phyloP scores from a whole-genome alignment of 2,113 vertebrate genomes.

The Gymnogyps californianus region DNA sequence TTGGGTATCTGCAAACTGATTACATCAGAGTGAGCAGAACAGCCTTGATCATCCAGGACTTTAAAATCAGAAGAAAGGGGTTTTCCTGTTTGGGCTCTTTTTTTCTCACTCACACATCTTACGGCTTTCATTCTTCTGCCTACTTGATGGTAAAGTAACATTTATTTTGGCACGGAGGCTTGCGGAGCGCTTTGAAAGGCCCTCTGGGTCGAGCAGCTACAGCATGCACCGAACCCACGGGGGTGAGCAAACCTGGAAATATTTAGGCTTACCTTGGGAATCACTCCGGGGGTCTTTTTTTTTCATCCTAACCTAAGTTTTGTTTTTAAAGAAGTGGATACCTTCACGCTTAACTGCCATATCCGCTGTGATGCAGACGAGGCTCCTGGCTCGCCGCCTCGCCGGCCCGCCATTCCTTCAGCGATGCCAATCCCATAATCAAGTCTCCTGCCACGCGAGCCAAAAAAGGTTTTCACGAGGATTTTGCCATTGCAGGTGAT shows the following conservation, averaged over 20 bases:
- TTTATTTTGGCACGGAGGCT: slow-evolving; percentile 8
- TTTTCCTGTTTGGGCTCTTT: slow-evolving; percentile 22
- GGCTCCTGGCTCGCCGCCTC: background rate
- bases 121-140: background rate
- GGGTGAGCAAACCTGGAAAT: slow-evolving; percentile 20
- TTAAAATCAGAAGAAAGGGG: slow-evolving; percentile 29
- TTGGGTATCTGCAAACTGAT: background rate
- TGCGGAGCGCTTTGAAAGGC: background rate
- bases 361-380: background rate
- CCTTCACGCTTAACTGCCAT: background rate
- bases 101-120: background rate
- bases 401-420: fast-evolving
- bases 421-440: background rate
- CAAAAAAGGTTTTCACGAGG: fast-evolving
- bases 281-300: background rate
- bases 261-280: background rate
- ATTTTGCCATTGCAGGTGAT: background rate
- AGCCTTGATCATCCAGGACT: slow-evolving; percentile 26
- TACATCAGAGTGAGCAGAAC: slow-evolving; percentile 14
- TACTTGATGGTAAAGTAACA: background rate
- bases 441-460: too few relatives aligned
- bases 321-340: background rate
- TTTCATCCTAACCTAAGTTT: background rate
- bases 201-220: background rate
- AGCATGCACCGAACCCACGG: fast-evolving